Percentiles rank a stretch among this genome's conserved stretches.
phyloP scores from a whole-genome alignment of 2,797 vertebrate genomes.

The Lacerta agilis region DNA sequence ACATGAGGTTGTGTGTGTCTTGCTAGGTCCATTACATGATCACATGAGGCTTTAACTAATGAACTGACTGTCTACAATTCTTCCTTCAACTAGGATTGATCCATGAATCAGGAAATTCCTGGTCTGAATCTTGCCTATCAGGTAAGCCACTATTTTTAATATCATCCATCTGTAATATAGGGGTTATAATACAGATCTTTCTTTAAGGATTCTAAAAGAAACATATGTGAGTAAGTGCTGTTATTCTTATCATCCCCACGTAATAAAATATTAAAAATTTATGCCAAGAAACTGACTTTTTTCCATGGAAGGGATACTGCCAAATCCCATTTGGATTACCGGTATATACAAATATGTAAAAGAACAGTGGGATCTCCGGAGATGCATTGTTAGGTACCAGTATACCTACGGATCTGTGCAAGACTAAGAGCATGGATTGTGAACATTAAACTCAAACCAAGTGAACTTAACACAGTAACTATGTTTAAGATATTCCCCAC shows the following conservation, averaged over 20 bases:
- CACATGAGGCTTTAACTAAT: not conserved
- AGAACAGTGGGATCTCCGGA: constrained; percentile 62
- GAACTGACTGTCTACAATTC: not conserved
- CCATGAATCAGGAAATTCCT: not conserved
- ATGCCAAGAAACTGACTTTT: constrained; percentile 45
- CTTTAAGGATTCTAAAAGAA: not conserved
- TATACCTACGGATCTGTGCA: not conserved
- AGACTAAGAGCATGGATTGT: not conserved
- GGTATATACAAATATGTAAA: constrained; percentile 61
- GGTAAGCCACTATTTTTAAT: not conserved
- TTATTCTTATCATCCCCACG: not conserved
- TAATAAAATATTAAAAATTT: not conserved
- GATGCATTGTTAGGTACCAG: constrained; percentile 19
- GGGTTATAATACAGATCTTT: not conserved
- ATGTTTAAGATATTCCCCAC: not conserved
- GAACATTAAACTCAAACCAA: not conserved
- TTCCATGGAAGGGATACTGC: constrained; percentile 61
- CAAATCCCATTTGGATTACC: constrained; percentile 64
- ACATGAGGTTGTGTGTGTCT: constrained; percentile 12
- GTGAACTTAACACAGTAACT: not conserved
- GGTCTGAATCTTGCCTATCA: not conserved
- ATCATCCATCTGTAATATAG: not conserved
- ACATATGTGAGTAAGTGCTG: not conserved
- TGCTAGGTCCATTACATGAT: not conserved
- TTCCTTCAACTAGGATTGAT: not conserved